These are phyloP conservation scores for Coleophora flavipennella DNA, from an alignment of 2,888 invertebrate genomes.

Conservation along the genomic window DNA sequence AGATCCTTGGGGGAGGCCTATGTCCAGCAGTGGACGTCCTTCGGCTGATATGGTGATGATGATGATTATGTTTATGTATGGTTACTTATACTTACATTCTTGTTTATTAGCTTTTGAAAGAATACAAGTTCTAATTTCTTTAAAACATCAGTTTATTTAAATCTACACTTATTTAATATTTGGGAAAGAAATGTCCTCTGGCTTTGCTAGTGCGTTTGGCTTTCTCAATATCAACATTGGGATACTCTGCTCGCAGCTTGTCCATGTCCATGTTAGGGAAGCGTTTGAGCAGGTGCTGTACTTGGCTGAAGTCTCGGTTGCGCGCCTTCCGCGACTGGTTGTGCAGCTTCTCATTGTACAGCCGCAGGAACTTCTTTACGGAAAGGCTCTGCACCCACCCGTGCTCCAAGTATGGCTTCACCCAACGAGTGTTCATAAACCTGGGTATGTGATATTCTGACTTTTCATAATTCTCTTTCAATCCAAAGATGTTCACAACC, in stretches of 20 bases:
- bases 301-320: conserved; percentile 76
- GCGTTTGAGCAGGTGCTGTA: conserved; percentile 78
- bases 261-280: conserved; percentile 85
- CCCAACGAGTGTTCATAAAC: conserved; percentile 77
- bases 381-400: conserved; percentile 69
- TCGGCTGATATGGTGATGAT: too few relatives aligned
- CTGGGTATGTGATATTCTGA: conserved; percentile 78
- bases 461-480: conserved; percentile 68
- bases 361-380: conserved; percentile 67
- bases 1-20: too few relatives aligned
- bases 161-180: conserved; percentile 29
- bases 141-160: not conserved
- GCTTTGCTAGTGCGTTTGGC: conserved; percentile 70
- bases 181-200: conserved; percentile 75
- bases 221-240: conserved; percentile 81
- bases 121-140: not conserved
- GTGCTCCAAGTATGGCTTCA: conserved; percentile 68
- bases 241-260: conserved; percentile 79
- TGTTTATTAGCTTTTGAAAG: not conserved
- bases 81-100: not conserved
- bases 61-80: too few relatives aligned
- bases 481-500: conserved; percentile 74
- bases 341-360: conserved; percentile 78
- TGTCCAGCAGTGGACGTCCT: too few relatives aligned
- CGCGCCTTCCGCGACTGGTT: conserved; percentile 69